phyloP scores from a whole-genome alignment of 2,113 vertebrate species.

The Clupea harengus region DNA sequence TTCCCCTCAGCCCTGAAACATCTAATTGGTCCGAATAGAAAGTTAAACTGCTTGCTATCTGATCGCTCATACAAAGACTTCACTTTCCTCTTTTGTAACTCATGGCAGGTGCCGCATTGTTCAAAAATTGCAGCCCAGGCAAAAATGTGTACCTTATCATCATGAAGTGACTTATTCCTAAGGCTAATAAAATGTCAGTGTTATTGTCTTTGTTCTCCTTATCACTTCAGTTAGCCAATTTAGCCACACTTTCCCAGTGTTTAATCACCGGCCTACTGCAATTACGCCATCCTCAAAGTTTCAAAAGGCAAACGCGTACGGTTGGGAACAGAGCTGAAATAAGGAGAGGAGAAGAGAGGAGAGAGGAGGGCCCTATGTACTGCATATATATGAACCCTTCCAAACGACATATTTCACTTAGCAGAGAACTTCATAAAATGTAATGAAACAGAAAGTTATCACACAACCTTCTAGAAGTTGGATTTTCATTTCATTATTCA shows the following conservation, averaged over 20 bases:
- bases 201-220: constrained; percentile 50
- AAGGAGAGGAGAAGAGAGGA: not conserved
- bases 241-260: constrained; percentile 27
- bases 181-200: constrained; percentile 43
- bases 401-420: not conserved
- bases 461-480: not conserved
- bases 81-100: constrained; percentile 8
- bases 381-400: not conserved
- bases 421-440: not conserved
- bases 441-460: not conserved
- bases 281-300: constrained; percentile 32
- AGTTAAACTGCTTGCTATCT: constrained; percentile 41
- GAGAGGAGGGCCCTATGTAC: not conserved
- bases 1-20: not conserved
- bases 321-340: constrained; percentile 19
- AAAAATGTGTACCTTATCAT: constrained; percentile 42
- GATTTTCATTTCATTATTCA: not conserved
- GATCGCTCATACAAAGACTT: constrained; percentile 36
- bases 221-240: constrained; percentile 46
- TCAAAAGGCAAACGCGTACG: constrained; percentile 28
- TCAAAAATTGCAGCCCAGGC: constrained; percentile 39
- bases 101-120: constrained; percentile 31
- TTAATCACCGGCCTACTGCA: constrained; percentile 41
- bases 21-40: constrained; percentile 39
- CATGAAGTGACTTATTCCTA: constrained; percentile 46